Conservation (phyloP, 2,113 vertebrate genomes). For the Centropus bengalensis region DNA sequence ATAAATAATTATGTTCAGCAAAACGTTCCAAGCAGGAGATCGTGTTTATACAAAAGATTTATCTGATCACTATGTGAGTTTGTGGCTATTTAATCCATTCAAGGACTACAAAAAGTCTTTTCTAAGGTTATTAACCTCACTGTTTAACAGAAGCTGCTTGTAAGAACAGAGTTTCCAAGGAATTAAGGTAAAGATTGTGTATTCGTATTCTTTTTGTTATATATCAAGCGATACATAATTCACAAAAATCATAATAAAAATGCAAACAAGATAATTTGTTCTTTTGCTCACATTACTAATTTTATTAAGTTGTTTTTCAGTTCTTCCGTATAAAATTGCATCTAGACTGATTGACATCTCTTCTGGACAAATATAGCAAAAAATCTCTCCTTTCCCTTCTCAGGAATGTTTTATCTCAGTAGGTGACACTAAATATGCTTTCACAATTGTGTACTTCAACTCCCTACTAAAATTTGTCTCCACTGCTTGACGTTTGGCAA, state of each 20-base stretch:
- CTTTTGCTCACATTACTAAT: background rate
- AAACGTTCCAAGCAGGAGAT: background rate
- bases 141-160: background rate
- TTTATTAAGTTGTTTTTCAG: background rate
- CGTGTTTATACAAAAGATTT: background rate
- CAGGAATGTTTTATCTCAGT: background rate
- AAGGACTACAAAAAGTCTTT: background rate
- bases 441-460: background rate
- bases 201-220: background rate
- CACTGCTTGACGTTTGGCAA: background rate
- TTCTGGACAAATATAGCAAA: background rate
- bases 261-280: background rate
- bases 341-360: background rate
- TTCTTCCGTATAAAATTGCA: background rate
- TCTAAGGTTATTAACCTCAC: background rate
- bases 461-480: background rate
- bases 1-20: background rate
- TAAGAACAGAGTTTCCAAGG: background rate
- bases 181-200: background rate
- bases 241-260: background rate
- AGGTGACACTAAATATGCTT: background rate
- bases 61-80: background rate
- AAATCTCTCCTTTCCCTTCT: background rate
- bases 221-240: background rate
- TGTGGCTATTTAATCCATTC: background rate